A percentile compares a stretch with the other conserved stretches of the same genome.
phyloP scores from a whole-genome alignment of 2,113 vertebrate species.

The Athene cunicularia region DNA sequence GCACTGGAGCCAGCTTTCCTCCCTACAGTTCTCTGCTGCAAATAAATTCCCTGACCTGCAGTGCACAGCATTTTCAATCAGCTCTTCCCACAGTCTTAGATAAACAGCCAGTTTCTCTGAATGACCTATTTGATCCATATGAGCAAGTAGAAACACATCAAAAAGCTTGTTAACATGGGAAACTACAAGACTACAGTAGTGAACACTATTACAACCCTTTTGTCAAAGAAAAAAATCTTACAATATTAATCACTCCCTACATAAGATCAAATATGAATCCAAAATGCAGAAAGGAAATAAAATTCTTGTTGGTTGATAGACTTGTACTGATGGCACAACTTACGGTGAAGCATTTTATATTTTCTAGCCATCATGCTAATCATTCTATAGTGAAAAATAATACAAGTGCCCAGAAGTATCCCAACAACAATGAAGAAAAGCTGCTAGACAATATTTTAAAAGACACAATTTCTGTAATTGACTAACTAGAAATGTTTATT shows the following conservation, averaged over 20 bases:
- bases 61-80: constrained; percentile 2
- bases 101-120: neutral
- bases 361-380: neutral
- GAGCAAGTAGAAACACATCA: neutral
- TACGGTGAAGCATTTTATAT: neutral
- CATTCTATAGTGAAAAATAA: neutral
- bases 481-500: neutral
- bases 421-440: neutral
- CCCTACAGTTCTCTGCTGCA: neutral
- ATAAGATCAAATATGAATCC: neutral
- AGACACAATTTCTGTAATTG: neutral
- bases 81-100: neutral
- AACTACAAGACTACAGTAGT: neutral
- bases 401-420: neutral
- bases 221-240: neutral
- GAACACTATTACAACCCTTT: neutral
- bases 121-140: neutral
- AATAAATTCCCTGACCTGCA: constrained; percentile 14
- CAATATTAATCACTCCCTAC: neutral
- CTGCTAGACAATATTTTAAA: neutral
- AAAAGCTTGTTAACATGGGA: neutral
- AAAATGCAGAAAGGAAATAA: neutral
- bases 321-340: neutral
- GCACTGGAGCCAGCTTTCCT: neutral
- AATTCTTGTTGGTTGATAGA: neutral